Evolutionary conservation across 2,888 invertebrate species (phyloP), one percentile per base, ranked within the genome.

Genomic region (Amblyjoppa proteus): DNA sequence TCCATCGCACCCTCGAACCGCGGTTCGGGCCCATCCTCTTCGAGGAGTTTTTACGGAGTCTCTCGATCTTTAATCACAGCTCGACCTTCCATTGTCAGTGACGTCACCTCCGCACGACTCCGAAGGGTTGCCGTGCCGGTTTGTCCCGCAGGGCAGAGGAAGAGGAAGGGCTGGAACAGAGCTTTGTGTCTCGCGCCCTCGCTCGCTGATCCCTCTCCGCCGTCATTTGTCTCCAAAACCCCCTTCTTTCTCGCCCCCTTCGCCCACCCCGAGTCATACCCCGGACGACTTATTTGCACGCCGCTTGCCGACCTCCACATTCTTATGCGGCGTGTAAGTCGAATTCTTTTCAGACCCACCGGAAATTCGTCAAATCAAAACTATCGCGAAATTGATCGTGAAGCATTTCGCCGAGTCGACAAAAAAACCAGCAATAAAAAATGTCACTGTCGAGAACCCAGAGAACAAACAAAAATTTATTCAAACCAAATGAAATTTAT

Each of bases 41-140:
- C 87, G 91, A 92, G 91, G 90, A 93, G 91, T 93, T 93, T 93
- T 93, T 92, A 91, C 92, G 91, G 88, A 93, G 92, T 92, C 93
- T 91, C 93, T 92, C 93, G 93, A 93, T 93, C 93, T 93, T 93
- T 93, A 93, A 93, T 93, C 93, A 93, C 93, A 91, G 91, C 93
- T 93, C 93, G 93, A 93, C 93, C 93, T 93, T 92, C 92, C 91
- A 93, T 93, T 93, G 93, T 93, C 93, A 90, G 90, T 92, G 92
- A 93, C 93, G 92, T 93, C 93, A 93, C 93, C 93, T 93, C 91
- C 89, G 91, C 71, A 68, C 81, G 69, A 92, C 89, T 90, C 88
- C 88, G 89, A 89, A 92, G 92, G 92, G 92, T 91, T 90, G 34
- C 68, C 51, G 58, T 28, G 80, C 84, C 61, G 74, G 66, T 41